Percentiles rank a stretch among this genome's conserved stretches.
Evolutionary conservation across 2,113 vertebrate genomes (phyloP).

Genomic region (Gallinago paraguaiae): DNA sequence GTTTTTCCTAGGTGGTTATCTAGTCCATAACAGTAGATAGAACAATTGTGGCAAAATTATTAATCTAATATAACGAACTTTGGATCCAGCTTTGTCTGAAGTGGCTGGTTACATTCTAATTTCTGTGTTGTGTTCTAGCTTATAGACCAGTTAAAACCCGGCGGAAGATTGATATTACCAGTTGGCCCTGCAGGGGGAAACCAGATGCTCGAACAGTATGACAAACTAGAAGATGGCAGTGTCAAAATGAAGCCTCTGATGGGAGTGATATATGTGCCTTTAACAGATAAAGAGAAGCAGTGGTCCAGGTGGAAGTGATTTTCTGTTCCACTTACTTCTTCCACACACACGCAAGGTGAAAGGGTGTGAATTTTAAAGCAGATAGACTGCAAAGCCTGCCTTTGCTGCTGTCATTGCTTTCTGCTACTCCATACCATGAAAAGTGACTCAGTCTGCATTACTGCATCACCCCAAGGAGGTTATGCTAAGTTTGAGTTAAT

Average conservation of each 20-base stretch:
- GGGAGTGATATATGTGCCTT: conserved; percentile 99
- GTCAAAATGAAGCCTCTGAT: conserved; percentile 98
- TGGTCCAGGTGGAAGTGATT: conserved; percentile 99
- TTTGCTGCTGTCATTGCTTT: conserved; percentile 84
- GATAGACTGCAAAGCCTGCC: conserved; percentile 81
- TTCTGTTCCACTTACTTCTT: conserved; percentile 88
- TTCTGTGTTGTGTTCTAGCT: conserved; percentile 81
- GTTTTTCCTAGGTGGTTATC: not conserved
- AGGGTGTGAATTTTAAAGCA: conserved; percentile 90
- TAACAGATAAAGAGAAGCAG: conserved; percentile 99
- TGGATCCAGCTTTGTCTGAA: conserved; percentile 2
- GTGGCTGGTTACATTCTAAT: conserved; percentile 45
- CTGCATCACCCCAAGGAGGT: conserved; percentile 61
- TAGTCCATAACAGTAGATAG: not conserved
- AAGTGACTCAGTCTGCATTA: conserved; percentile 69
- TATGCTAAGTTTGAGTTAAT: conserved; percentile 63
- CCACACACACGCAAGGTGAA: conserved; percentile 94
- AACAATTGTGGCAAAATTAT: not conserved
- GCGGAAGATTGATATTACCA: conserved; percentile 94
- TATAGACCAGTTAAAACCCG: conserved; percentile 97
- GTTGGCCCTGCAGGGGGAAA: conserved; percentile 97
- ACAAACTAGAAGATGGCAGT: conserved; percentile 97
- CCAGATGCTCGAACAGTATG: conserved; percentile 99
- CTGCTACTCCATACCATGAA: conserved; percentile 83
- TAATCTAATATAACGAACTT: conserved; percentile 14